Conservation (phyloP, 2,113 vertebrate genomes). For the Desmodus rotundus region DNA sequence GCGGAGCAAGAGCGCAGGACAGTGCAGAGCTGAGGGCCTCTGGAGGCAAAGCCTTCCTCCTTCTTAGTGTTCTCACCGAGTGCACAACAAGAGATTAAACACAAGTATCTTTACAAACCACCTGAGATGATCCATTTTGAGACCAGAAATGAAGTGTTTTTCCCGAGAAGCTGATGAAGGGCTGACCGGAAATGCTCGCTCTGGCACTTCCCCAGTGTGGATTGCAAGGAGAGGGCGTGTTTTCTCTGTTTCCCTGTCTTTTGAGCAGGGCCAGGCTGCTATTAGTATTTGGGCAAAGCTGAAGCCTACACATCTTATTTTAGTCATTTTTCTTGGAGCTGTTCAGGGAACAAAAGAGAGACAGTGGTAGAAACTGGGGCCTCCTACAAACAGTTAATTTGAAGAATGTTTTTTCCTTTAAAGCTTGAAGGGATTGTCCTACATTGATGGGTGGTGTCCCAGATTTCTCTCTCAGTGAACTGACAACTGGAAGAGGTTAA, state of each 20-base stretch:
- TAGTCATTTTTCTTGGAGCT: neutral
- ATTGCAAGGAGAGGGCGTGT: accelerated
- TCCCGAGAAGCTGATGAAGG: neutral
- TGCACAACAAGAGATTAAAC: neutral
- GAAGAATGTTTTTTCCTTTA: neutral
- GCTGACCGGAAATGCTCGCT: neutral
- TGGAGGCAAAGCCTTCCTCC: neutral
- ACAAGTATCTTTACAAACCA: neutral
- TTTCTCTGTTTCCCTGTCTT: neutral
- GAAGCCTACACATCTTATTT: neutral
- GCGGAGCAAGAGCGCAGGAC: accelerated
- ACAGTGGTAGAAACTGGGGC: neutral
- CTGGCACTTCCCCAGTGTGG: neutral
- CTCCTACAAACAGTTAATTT: neutral
- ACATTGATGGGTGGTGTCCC: neutral
- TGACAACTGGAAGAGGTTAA: neutral
- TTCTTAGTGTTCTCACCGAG: neutral
- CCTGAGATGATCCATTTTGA: neutral
- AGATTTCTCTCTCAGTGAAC: neutral
- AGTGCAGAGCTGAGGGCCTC: accelerated
- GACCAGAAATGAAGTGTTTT: neutral
- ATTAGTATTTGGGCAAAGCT: neutral
- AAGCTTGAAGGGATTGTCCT: neutral
- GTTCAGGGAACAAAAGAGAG: neutral
- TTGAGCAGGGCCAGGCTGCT: neutral